Conservation (phyloP, 2,113 vertebrate species). For the Ammodytes dubius region DNA sequence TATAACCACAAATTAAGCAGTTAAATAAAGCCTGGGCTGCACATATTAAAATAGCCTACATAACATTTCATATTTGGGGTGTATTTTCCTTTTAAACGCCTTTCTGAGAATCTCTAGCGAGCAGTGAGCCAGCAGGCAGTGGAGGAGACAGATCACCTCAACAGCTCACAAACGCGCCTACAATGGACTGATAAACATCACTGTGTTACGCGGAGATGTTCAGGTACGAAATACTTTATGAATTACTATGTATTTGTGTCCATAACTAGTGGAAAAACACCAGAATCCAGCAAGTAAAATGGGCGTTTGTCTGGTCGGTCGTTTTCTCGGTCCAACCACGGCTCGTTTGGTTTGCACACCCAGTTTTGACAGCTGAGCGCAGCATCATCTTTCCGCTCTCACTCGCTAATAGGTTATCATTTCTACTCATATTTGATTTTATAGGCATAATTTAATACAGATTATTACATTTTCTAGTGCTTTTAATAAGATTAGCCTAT, state of each 20-base stretch:
- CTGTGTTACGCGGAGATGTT: conserved; percentile 52
- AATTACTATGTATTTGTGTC: accelerated
- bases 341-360: conserved; percentile 44
- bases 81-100: conserved; percentile 38
- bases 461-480: accelerated
- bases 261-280: accelerated
- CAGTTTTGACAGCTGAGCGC: conserved; percentile 72
- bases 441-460: no score
- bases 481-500: background rate
- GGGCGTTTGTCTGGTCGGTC: background rate
- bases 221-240: conserved; percentile 40
- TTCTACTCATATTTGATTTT: background rate
- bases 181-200: conserved; percentile 54
- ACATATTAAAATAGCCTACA: accelerated
- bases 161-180: background rate
- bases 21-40: background rate
- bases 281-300: accelerated
- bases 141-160: conserved; percentile 26
- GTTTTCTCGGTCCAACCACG: background rate
- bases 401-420: background rate
- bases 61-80: conserved; percentile 13
- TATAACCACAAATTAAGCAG: no score
- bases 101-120: background rate
- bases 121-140: conserved; percentile 25
- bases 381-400: conserved; percentile 18